Base-by-base conservation (phyloP, 2,888 invertebrate species). In the Dysmachus trigonus region DNA sequence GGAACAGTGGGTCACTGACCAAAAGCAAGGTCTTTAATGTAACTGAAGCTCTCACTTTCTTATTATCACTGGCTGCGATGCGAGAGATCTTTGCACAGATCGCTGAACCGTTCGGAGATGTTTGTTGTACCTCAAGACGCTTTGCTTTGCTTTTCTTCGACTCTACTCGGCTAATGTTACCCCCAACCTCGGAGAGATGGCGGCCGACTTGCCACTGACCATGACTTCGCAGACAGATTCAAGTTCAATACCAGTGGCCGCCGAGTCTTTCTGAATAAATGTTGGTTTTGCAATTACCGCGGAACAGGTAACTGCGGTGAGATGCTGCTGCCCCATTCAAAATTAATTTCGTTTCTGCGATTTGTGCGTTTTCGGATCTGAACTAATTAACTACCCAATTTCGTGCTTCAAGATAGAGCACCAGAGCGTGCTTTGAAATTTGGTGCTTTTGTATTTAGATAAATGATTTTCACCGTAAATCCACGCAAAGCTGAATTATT, bases 1-100 rank as follows among this genome's bases (percentile, higher is more conserved):
- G 73, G 88, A 74, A 84, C 87, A 88, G 85, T 88, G 85, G 87
- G 88, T 88, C 85, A 87, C 81, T 87, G 88, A 88, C 88, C 88
- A 88, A 62, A 77, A 86, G 76, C 85, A 84, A 87, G 85, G 84
- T 86, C 74, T 85, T 76, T 79, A 53, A 53, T 85, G 76, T 62
- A 62, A 33, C 72, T 41, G 62, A 76, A 53, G 85, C 85, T 85
- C 85, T 85, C 85, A 85, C 85, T 85, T 85, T 85, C 76, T 53
- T 76, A 35, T 74, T 71, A 72, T 38, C 71, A 41, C 18, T 41
- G 27, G 71, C 41, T 3, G 30, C 72, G 35, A 31, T 35, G 73
- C 33, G 73, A 31, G 72, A 72, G 73, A 73, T 73, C 73, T 33
- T 15, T 7, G 35, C 10, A 22, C 27, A 7, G 27, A 22, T 27